Conservation (phyloP, 2,113 vertebrate genomes). For the Plestiodon gilberti region DNA sequence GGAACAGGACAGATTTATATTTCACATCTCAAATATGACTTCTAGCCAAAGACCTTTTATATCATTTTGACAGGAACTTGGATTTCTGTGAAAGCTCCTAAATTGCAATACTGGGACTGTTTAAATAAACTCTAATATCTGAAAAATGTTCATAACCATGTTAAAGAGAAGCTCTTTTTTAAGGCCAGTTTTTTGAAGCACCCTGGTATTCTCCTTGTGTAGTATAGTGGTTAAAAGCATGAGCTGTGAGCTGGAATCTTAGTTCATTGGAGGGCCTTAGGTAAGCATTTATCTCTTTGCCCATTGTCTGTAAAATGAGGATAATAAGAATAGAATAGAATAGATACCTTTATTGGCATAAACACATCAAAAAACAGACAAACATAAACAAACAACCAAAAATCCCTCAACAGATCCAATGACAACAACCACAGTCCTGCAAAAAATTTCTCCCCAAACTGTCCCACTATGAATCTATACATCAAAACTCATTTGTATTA, state of each 20-base stretch:
- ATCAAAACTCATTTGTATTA: too few relatives aligned
- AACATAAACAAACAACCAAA: too few relatives aligned
- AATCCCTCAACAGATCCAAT: too few relatives aligned
- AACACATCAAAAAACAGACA: too few relatives aligned
- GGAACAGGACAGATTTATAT: background rate
- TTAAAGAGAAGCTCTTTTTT: background rate
- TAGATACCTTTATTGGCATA: too few relatives aligned
- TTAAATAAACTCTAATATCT: background rate
- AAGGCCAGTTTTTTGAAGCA: background rate
- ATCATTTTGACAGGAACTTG: constrained; percentile 10
- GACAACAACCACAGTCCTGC: too few relatives aligned
- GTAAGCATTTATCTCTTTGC: background rate
- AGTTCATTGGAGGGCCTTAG: background rate
- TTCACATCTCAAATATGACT: background rate
- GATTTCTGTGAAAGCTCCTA: background rate
- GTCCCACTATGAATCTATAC: too few relatives aligned
- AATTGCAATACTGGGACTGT: background rate
- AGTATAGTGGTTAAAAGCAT: background rate
- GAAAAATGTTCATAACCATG: background rate
- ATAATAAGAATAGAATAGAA: too few relatives aligned
- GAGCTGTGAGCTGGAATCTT: background rate
- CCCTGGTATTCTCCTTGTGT: background rate
- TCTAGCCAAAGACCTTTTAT: background rate
- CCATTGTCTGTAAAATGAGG: background rate
- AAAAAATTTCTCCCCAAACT: too few relatives aligned